Percentiles rank a stretch among this genome's conserved stretches.
These are phyloP conservation scores for Strix aluco DNA, from an alignment of 2,113 vertebrate species.

Conservation along the genomic window DNA sequence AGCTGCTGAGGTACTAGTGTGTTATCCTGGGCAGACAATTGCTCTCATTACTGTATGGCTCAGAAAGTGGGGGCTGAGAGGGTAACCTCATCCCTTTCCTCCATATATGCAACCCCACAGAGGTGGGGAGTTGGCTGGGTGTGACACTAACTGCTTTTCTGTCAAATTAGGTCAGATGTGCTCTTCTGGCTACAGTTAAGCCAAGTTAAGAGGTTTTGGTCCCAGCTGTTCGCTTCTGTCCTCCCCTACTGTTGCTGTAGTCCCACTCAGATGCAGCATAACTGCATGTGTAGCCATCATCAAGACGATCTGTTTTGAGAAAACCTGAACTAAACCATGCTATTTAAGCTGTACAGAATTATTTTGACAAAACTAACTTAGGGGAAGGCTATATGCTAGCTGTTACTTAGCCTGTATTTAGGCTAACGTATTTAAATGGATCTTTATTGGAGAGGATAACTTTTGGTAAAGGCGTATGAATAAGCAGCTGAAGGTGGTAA, in stretches of 20 bases:
- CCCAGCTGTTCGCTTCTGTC: background rate
- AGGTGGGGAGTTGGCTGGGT: background rate
- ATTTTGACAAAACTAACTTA: background rate
- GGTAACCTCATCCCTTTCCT: background rate
- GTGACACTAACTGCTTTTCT: background rate
- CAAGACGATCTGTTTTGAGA: background rate
- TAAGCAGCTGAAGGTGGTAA: background rate
- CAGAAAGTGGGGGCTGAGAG: background rate
- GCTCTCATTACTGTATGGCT: background rate
- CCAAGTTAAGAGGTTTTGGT: background rate
- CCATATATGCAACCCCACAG: fast-evolving
- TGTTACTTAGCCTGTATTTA: background rate
- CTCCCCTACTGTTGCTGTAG: background rate
- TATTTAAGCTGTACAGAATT: background rate
- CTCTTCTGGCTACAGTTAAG: background rate
- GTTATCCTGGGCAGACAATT: background rate
- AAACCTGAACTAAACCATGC: background rate
- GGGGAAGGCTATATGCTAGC: background rate
- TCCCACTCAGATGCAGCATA: background rate
- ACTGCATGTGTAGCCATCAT: background rate
- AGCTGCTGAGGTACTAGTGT: background rate
- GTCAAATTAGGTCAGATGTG: background rate
- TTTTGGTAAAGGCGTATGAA: background rate
- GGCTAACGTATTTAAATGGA: fast-evolving
- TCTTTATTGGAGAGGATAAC: background rate